Percentiles rank a stretch among this genome's conserved stretches.
Conservation (phyloP, 2,113 vertebrate genomes). For the Corythaixoides concolor region DNA sequence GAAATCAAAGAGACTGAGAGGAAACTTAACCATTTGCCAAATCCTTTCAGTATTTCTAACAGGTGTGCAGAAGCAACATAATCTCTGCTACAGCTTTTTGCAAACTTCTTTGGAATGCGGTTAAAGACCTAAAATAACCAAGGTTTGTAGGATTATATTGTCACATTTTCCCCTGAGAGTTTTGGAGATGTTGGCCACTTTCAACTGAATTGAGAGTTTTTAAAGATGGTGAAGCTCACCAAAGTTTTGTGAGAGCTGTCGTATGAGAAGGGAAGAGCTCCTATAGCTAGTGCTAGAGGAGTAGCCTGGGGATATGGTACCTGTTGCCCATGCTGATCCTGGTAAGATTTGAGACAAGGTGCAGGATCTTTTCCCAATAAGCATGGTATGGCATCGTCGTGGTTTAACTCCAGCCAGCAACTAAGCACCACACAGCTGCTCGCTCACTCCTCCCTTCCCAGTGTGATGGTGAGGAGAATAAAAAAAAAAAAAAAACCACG, state of each 20-base stretch:
- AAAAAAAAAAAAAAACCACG: too few relatives aligned
- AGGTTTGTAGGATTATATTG: not conserved
- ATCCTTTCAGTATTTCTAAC: not conserved
- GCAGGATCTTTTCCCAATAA: not conserved
- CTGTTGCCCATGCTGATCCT: not conserved
- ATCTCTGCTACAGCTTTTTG: not conserved
- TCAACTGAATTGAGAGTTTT: not conserved
- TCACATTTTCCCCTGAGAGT: not conserved
- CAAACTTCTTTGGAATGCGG: not conserved
- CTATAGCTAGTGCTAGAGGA: not conserved
- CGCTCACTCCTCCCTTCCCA: too few relatives aligned
- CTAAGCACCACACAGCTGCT: too few relatives aligned
- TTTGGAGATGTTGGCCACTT: not conserved
- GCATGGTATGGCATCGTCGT: not conserved
- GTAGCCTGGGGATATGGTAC: not conserved
- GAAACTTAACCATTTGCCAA: not conserved
- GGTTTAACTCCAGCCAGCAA: too few relatives aligned
- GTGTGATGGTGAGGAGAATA: too few relatives aligned
- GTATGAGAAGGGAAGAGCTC: not conserved
- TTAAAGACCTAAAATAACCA: not conserved
- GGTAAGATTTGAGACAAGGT: not conserved
- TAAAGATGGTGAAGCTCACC: not conserved
- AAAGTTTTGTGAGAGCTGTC: rapidly evolving
- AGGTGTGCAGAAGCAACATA: not conserved
- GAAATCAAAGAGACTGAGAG: not conserved